Evolutionary conservation across 2,113 vertebrate species (phyloP), one percentile per base, ranked within the genome.

Genomic region (Nibea albiflora): DNA sequence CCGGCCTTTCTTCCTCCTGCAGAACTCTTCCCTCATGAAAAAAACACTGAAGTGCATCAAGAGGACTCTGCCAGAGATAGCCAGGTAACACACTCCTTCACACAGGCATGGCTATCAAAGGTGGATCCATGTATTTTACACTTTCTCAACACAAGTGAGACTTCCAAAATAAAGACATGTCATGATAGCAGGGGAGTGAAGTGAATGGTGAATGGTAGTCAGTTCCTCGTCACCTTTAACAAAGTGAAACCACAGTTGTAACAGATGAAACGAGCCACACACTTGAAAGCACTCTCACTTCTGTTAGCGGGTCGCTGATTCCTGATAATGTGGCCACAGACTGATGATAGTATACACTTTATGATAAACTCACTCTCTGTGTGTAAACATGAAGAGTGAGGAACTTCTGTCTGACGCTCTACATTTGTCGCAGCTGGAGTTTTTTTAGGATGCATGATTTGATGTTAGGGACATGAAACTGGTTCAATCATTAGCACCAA

Each of bases 21-120:
- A 99, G 92, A 98, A 99, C 89, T 99, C 98, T 3, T 98, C 98
- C 3, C 94, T 99, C 86, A 99, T 99, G 98, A 99, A 99, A 90
- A 99, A 99, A 93, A 98, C 97, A 0, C 92, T 99, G 50, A 99
- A 99, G 89, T 98, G 98, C 61, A 95, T 99, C 71, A 95, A 96
- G 81, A 95, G 96, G 76, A 98, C 98, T 0, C 90, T 99, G 80
- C 97, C 98, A 6, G 97, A 99, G 86, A 98, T 99, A 84, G 95
- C 96, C 47, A 99, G 98, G 98, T 99, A 88, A 39, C 3, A 31
- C n/a, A 76, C 11, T 31, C 4, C 28, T 16, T 39, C 1, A 24
- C 22, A 74, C 14, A 8, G 8, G 4, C 44, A 46, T 9, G 10
- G 19, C 39, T 42, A 12, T 57, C 19, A 4, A 6, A 35, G 12